Evolutionary conservation across 2,888 invertebrate species (phyloP), one percentile per base, ranked within the genome.

Genomic region (Mongoloraphidia duomilia): DNA sequence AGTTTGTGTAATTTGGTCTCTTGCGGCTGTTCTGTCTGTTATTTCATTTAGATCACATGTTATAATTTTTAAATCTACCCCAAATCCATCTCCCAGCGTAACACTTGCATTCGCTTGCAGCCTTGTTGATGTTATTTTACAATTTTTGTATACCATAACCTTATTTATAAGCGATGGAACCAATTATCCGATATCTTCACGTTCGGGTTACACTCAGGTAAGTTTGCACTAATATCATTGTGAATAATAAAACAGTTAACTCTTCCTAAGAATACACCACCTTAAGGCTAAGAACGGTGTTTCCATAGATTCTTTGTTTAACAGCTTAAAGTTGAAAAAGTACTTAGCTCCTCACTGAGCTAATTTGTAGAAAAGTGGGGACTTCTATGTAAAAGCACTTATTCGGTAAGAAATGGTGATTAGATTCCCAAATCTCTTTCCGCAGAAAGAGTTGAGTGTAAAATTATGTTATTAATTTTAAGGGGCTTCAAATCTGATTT

Each of bases 21-120:
- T 83, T 37, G 70, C 82, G 40, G 77, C 82, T 41, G 71, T 84
- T 13, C 63, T 88, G 43, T 77, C 78, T 57, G 70, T 79, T 5
- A 73, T 91, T 49, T 78, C 81, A 53, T 65, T 90, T 13, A 74
- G 85, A 53, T 82, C 82, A 47, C 77, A 78, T 55, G 69, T 79
- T 9, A 64, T 76, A 48, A 66, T 66, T 54, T 68, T 68, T 50
- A 66, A 68, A 60, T 57, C 62, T 57, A 49, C 56, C 54, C 26
- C 52, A 53, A 57, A 59, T 57, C 58, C 61, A 58, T 52, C 54
- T 46, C 66, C 58, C 54, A 62, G 61, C 53, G 59, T 67, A 44
- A 62, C 66, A 56, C 60, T 72, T 48, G 65, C 70, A 8, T 72
- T 76, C 63, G 73, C 73, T 44, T 83, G 82, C 64, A 76, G 77